Evolutionary conservation across 2,113 vertebrate species (phyloP).

Genomic region (Chunga burmeisteri): DNA sequence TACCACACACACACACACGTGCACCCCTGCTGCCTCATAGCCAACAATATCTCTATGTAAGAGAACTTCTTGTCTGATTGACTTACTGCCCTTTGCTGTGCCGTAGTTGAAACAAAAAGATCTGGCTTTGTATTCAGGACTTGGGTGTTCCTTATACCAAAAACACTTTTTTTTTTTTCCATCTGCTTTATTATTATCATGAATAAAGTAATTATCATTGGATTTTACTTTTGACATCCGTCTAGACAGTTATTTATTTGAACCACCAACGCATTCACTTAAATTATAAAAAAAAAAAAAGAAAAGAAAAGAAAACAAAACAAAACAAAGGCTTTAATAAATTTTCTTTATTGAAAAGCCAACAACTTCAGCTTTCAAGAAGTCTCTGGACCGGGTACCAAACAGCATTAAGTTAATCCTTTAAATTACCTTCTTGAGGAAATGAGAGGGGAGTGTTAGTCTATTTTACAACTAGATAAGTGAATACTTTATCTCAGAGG

Average conservation of each 20-base stretch:
- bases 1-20: fast-evolving
- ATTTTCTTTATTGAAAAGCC: constrained; percentile 12
- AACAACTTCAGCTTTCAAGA: not conserved
- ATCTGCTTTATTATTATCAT: not conserved
- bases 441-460: not conserved
- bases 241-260: constrained; percentile 39
- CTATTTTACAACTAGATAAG: not conserved
- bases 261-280: not conserved
- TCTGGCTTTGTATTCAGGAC: not conserved
- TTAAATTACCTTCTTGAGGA: constrained; percentile 36
- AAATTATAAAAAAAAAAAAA: not conserved
- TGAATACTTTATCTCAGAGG: not conserved
- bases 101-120: not conserved
- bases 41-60: not conserved
- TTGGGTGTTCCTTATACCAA: not conserved
- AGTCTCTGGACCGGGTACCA: constrained; percentile 16
- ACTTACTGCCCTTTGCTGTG: not conserved
- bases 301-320: fast-evolving
- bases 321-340: not conserved
- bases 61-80: not conserved
- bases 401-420: constrained; percentile 35
- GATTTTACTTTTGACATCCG: not conserved
- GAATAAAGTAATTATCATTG: not conserved
- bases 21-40: not conserved
- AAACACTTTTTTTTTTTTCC: not conserved